Evolutionary conservation across 2,888 invertebrate species (phyloP).

Genomic region (Philaethria dido): DNA sequence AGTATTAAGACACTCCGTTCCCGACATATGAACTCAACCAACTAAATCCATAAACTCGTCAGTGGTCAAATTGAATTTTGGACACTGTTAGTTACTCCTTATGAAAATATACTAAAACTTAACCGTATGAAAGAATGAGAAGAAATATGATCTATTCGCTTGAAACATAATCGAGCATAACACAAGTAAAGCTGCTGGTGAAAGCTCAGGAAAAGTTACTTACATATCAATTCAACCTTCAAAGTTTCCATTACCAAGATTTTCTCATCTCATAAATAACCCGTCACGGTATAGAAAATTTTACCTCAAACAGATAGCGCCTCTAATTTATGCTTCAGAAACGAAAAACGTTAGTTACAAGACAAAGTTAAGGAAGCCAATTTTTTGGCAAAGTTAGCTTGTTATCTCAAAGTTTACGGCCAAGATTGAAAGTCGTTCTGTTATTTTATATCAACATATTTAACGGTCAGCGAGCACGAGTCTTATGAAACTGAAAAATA

Average conservation of each 20-base stretch:
- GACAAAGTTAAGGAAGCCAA: conserved; percentile 50
- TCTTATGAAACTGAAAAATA: conserved; percentile 25
- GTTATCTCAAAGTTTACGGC: conserved; percentile 45
- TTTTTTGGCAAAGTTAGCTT: conserved; percentile 50
- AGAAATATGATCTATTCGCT: not conserved
- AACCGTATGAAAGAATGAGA: not conserved
- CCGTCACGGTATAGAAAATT: conserved; percentile 60
- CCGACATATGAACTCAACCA: no score
- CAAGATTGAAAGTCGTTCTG: conserved; percentile 37
- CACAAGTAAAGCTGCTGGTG: not conserved
- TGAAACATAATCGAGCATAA: not conserved
- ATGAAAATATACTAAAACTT: not conserved
- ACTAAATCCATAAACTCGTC: no score
- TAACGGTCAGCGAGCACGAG: conserved; percentile 31
- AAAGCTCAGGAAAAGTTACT: not conserved
- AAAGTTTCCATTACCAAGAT: conserved; percentile 61
- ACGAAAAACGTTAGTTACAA: conserved; percentile 51
- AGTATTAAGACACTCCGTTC: no score
- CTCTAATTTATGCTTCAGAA: conserved; percentile 68
- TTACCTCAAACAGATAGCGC: conserved; percentile 65
- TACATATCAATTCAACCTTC: conserved; percentile 11
- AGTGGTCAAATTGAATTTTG: no score
- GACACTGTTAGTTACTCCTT: no score
- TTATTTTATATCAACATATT: conserved; percentile 40
- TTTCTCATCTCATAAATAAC: conserved; percentile 58